Conservation (phyloP, 2,113 vertebrate species). For the Bombycilla garrulus region DNA sequence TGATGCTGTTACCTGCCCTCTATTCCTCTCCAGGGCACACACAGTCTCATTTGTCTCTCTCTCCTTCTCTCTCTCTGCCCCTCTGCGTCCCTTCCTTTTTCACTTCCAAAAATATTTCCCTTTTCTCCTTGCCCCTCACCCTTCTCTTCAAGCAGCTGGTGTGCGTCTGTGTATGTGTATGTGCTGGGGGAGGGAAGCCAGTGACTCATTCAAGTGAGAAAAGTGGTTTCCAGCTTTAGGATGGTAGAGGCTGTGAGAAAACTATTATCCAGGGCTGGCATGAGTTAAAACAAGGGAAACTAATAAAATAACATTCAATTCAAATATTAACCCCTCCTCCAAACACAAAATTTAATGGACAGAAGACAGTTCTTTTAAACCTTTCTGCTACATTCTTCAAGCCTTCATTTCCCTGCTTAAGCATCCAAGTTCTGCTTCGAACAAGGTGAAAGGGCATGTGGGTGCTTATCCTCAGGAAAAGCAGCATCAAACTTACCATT, state of each 20-base stretch:
- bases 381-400: not conserved
- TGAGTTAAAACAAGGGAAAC: constrained; percentile 19
- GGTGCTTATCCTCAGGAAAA: not conserved
- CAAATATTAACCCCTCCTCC: not conserved
- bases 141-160: constrained; percentile 12
- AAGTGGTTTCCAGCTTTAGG: constrained; percentile 34
- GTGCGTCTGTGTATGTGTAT: not conserved
- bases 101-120: not conserved
- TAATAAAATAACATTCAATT: not conserved
- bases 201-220: constrained; percentile 56
- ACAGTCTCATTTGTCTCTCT: not conserved
- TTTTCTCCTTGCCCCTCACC: not conserved
- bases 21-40: not conserved
- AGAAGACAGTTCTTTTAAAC: not conserved
- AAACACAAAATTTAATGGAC: not conserved
- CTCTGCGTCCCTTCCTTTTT: not conserved
- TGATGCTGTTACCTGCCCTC: not conserved
- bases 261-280: not conserved
- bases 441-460: not conserved
- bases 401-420: not conserved
- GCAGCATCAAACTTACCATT: not conserved
- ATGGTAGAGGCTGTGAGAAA: constrained; percentile 11
- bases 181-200: constrained; percentile 1
- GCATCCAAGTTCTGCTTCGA: not conserved
- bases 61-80: not conserved